Conservation (phyloP, 2,888 invertebrate species). For the Ectropis crepuscularia region DNA sequence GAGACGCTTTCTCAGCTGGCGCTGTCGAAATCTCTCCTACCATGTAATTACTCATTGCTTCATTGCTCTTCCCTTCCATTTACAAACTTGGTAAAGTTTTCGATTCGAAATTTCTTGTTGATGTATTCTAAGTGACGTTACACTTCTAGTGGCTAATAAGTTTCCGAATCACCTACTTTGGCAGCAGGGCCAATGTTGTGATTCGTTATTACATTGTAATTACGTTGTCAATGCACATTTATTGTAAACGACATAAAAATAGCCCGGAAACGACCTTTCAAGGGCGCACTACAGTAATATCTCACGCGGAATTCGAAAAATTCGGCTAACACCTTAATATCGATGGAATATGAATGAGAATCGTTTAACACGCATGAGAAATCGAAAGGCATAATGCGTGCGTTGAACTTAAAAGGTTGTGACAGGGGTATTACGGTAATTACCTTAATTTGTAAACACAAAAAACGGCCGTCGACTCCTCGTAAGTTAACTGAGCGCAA, state of each 20-base stretch:
- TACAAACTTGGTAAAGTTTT: neutral
- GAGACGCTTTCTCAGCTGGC: slow-evolving; percentile 20
- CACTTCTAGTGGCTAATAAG: slow-evolving; percentile 3
- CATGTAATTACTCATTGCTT: slow-evolving; percentile 22
- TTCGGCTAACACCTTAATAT: slow-evolving; percentile 61
- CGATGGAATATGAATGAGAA: slow-evolving; percentile 60
- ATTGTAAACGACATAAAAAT: slow-evolving; percentile 76
- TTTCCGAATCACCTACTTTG: slow-evolving; percentile 14
- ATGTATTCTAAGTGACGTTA: neutral
- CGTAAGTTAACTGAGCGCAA: slow-evolving; percentile 63
- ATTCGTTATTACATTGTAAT: slow-evolving; percentile 56
- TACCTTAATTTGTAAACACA: slow-evolving; percentile 81
- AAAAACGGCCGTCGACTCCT: slow-evolving; percentile 67
- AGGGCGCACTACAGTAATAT: slow-evolving; percentile 71
- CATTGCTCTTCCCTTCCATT: slow-evolving; percentile 10
- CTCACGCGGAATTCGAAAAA: slow-evolving; percentile 60
- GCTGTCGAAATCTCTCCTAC: slow-evolving; percentile 32
- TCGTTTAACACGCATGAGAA: slow-evolving; percentile 48
- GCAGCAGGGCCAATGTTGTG: slow-evolving; percentile 55
- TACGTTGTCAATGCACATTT: slow-evolving; percentile 63
- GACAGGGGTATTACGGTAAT: slow-evolving; percentile 80
- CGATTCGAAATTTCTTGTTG: neutral
- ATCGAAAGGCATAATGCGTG: slow-evolving; percentile 62
- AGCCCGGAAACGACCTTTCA: slow-evolving; percentile 71
- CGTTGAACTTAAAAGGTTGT: slow-evolving; percentile 82